Conservation (phyloP, 2,797 vertebrate species). For the Acanthurus lineatus region DNA sequence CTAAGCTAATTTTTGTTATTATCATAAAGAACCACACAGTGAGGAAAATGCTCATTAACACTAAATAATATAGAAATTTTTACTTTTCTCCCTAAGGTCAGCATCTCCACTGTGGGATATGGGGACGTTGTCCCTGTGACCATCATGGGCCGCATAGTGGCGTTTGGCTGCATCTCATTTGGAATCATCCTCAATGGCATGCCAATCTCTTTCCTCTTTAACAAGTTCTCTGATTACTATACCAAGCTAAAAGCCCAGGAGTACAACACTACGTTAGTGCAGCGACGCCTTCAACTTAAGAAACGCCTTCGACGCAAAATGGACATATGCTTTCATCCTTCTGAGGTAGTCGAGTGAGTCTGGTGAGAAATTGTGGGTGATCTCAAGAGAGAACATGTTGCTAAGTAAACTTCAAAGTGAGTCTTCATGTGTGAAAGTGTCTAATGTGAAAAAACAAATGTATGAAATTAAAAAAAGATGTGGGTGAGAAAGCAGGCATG, state of each 20-base stretch:
- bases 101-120: slow-evolving; percentile 92
- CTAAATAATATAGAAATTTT: slow-evolving; percentile 1
- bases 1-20: background rate
- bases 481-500: too few relatives aligned
- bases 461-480: too few relatives aligned
- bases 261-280: slow-evolving; percentile 71
- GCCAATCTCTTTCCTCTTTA: slow-evolving; percentile 93
- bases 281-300: slow-evolving; percentile 78
- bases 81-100: slow-evolving; percentile 82
- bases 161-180: slow-evolving; percentile 91
- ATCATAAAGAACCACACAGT: background rate
- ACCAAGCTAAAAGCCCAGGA: slow-evolving; percentile 90
- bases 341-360: slow-evolving; percentile 28
- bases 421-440: background rate
- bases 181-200: slow-evolving; percentile 93
- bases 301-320: slow-evolving; percentile 76
- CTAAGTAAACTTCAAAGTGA: background rate
- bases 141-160: slow-evolving; percentile 87
- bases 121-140: slow-evolving; percentile 91
- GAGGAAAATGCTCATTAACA: background rate
- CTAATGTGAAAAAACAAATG: too few relatives aligned
- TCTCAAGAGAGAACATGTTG: background rate
- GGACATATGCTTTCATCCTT: slow-evolving; percentile 68
- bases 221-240: slow-evolving; percentile 93
- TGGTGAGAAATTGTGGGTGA: background rate